These are phyloP conservation scores for Biston stratarius DNA, from an alignment of 2,888 invertebrate species.

Conservation along the genomic window DNA sequence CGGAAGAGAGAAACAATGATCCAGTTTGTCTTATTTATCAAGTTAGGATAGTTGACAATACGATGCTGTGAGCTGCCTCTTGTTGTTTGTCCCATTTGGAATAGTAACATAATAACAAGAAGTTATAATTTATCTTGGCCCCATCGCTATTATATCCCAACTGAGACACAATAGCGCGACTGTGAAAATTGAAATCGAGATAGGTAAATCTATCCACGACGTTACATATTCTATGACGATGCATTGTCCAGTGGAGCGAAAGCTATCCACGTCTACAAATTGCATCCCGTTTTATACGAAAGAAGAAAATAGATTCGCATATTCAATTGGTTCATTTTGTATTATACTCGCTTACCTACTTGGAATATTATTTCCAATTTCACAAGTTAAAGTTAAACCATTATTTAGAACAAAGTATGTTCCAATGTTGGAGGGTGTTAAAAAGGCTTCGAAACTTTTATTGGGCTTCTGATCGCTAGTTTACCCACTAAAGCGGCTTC, in stretches of 20 bases:
- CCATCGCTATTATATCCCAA: constrained; percentile 55
- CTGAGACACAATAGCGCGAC: constrained; percentile 53
- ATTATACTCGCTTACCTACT: background rate
- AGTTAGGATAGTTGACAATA: constrained; percentile 38
- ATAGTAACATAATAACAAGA: background rate
- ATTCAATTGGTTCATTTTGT: constrained; percentile 37
- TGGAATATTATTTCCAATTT: background rate
- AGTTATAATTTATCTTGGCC: constrained; percentile 46
- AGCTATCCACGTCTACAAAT: constrained; percentile 43
- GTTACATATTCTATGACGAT: constrained; percentile 22
- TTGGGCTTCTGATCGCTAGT: constrained; percentile 27
- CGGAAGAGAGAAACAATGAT: constrained; percentile 38
- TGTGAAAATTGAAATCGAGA: constrained; percentile 66
- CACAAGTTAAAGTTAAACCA: background rate
- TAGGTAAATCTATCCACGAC: constrained; percentile 56
- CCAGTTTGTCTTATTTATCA: constrained; percentile 37
- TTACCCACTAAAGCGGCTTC: constrained; percentile 17
- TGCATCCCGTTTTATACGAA: constrained; percentile 49
- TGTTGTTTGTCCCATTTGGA: constrained; percentile 25
- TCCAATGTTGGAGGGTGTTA: background rate
- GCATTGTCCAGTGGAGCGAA: constrained; percentile 38
- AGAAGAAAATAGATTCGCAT: constrained; percentile 40
- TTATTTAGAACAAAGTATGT: background rate
- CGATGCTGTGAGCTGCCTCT: constrained; percentile 23
- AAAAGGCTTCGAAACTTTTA: constrained; percentile 26